Evolutionary conservation across 2,888 invertebrate genomes (phyloP).

Genomic region (Nipponacmea schrenckii): DNA sequence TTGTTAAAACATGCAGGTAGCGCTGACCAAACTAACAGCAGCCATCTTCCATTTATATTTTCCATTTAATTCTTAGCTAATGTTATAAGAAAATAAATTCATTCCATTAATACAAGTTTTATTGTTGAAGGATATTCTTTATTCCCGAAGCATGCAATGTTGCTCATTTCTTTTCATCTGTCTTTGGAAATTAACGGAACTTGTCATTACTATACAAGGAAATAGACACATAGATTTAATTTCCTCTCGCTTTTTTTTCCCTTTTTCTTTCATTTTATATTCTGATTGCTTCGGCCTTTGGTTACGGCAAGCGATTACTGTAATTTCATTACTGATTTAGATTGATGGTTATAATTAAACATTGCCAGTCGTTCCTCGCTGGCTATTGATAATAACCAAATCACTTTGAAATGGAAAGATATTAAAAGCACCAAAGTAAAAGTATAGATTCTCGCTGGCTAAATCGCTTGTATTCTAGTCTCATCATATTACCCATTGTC

Average conservation of each 20-base stretch:
- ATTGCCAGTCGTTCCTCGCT: neutral
- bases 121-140: no score
- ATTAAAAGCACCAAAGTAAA: conserved; percentile 27
- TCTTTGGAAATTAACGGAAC: neutral
- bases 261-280: conserved; percentile 11
- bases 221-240: conserved; percentile 27
- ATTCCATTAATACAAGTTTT: no score
- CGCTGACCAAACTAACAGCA: no score
- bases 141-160: neutral
- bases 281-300: conserved; percentile 25
- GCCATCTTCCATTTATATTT: no score
- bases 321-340: conserved; percentile 45
- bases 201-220: conserved; percentile 17
- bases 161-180: neutral
- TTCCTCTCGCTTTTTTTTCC: conserved; percentile 20
- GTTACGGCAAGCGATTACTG: conserved; percentile 32
- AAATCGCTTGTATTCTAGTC: conserved; percentile 27
- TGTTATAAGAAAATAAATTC: no score
- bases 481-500: conserved; percentile 35
- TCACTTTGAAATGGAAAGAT: conserved; percentile 36
- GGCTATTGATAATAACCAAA: conserved; percentile 20
- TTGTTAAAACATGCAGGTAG: no score
- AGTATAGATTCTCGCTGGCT: conserved; percentile 28
- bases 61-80: no score
- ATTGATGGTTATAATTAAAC: conserved; percentile 40